Conservation (phyloP, 2,888 invertebrate genomes). For the Acanthosepion pharaonis region DNA sequence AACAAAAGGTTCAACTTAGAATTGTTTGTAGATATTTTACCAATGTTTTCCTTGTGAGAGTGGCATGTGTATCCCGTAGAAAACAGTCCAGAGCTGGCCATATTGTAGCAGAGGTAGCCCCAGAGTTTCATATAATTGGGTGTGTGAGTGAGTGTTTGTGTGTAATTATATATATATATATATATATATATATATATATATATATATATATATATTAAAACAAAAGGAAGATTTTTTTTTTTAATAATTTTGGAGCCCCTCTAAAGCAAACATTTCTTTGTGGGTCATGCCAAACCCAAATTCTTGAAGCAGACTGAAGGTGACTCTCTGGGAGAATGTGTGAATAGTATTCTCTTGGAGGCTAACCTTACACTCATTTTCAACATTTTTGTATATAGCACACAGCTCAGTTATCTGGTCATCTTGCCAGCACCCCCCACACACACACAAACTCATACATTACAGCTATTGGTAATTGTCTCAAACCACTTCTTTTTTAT, state of each 20-base stretch:
- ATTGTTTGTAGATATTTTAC: conserved; percentile 9
- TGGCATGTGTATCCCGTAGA: background rate
- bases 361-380: background rate
- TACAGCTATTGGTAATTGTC: conserved; percentile 3
- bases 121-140: background rate
- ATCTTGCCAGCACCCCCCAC: background rate
- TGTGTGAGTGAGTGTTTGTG: no score
- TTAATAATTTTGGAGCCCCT: background rate
- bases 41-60: background rate
- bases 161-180: no score
- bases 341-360: background rate
- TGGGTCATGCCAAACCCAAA: background rate
- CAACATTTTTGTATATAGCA: conserved; percentile 23
- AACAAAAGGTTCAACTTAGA: background rate
- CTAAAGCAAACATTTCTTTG: background rate
- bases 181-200: no score
- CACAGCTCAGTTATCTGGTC: background rate
- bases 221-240: background rate
- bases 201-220: no score
- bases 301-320: conserved; percentile 33
- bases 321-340: background rate
- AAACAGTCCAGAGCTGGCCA: background rate
- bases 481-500: background rate
- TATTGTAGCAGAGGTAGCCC: background rate
- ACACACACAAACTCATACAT: background rate